A percentile compares a stretch with the other conserved stretches of the same genome.
Evolutionary conservation across 2,888 invertebrate genomes (phyloP).

Genomic region (Protonemura montana): DNA sequence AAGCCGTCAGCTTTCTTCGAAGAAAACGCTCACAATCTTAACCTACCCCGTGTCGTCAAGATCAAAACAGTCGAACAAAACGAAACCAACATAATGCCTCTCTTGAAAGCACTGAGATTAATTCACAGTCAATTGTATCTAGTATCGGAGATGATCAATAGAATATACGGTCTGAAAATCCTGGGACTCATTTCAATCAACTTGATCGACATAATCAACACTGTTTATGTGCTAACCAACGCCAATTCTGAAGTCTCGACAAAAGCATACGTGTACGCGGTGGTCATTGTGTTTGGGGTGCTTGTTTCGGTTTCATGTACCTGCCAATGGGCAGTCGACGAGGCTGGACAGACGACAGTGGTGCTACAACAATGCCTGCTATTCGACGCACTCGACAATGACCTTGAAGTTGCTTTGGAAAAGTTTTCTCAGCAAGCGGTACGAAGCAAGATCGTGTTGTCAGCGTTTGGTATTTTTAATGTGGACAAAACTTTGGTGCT

Average conservation of each 20-base stretch:
- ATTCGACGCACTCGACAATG: background rate
- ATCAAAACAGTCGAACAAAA: background rate
- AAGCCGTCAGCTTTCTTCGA: background rate
- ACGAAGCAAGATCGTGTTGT: background rate
- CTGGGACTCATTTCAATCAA: background rate
- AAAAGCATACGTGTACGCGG: background rate
- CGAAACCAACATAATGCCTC: background rate
- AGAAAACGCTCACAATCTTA: background rate
- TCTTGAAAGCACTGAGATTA: background rate
- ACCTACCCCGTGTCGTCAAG: background rate
- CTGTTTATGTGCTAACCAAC: background rate
- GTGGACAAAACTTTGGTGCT: background rate
- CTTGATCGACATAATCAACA: background rate
- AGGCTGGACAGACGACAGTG: background rate
- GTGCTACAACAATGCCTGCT: background rate
- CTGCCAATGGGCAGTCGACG: background rate
- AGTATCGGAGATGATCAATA: background rate
- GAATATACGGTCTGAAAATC: background rate
- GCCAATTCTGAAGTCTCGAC: background rate
- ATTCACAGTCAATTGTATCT: background rate
- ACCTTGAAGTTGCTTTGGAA: background rate
- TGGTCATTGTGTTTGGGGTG: too few relatives aligned
- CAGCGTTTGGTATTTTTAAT: constrained; percentile 7
- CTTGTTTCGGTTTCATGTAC: background rate
- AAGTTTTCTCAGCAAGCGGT: background rate